phyloP scores from a whole-genome alignment of 2,888 invertebrate species.

The Mythimna vitellina region DNA sequence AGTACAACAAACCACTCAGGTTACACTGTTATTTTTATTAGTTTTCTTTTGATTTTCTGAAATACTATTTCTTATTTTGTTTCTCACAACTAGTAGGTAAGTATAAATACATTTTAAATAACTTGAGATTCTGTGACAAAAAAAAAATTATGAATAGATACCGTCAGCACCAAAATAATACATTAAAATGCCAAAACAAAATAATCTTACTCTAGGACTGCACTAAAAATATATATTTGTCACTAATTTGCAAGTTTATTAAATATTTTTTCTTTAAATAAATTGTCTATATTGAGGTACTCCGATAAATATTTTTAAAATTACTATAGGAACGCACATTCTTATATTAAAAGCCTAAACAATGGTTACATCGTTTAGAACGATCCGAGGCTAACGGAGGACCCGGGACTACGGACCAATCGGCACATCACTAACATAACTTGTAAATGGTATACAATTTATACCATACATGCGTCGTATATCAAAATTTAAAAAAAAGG shows the following conservation, averaged over 20 bases:
- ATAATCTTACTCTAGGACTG: constrained; percentile 24
- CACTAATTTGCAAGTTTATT: constrained; percentile 23
- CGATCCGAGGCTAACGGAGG: constrained; percentile 34
- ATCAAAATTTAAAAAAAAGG: constrained; percentile 45
- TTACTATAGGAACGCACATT: constrained; percentile 84
- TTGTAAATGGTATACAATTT: constrained; percentile 23
- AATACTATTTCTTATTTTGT: neutral
- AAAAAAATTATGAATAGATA: constrained; percentile 43
- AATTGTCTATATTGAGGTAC: constrained; percentile 71
- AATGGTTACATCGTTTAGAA: constrained; percentile 48
- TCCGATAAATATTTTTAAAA: constrained; percentile 73
- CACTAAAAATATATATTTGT: constrained; percentile 33
- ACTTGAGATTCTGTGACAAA: constrained; percentile 43
- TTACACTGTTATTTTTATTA: constrained; percentile 8
- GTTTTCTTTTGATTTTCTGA: neutral
- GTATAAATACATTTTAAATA: constrained; percentile 23
- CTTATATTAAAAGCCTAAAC: constrained; percentile 67
- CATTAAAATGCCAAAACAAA: constrained; percentile 22
- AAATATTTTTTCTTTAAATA: constrained; percentile 33
- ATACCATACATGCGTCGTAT: constrained; percentile 41
- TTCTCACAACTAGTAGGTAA: constrained; percentile 19
- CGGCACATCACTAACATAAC: constrained; percentile 42
- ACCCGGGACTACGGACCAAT: constrained; percentile 33
- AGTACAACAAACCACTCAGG: constrained; percentile 56
- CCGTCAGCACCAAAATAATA: constrained; percentile 44